Evolutionary conservation across 2,797 vertebrate species (phyloP), one percentile per base, ranked within the genome.

Genomic region (Lutjanus campechanus): DNA sequence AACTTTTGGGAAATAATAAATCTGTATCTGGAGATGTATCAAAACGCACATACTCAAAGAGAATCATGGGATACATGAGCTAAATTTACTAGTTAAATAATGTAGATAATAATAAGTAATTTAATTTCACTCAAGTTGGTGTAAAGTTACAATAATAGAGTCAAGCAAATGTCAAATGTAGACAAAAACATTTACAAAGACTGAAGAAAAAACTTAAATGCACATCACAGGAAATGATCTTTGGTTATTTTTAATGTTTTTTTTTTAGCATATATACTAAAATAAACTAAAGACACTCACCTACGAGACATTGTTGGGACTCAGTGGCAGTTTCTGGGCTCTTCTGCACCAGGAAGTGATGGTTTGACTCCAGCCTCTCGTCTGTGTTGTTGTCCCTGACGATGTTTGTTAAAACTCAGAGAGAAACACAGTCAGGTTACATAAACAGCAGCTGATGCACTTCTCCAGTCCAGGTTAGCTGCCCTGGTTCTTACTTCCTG

Each of bases 271-370:
- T 49, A 69, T 3, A 71, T 8, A 60, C n/a, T 19, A 3, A 6
- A 46, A 43, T n/a, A n/a, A n/a, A n/a, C n/a, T n/a, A 36, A 46
- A 56, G 10, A 59, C 41, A 84, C 91, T 93, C 71, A 94, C 94
- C 86, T 1, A 72, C 49, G 79, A 50, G 84, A 61, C 92, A 93
- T 94, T 4, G 41, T 60, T 1, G 16, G 11, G 54, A 11, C 54
- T 78, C 63, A 54, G n/a, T 36, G 12, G 43, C 19, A 43, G 7
- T 76, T 36, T 36, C 11, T 46, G 51, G 51, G 13, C 16, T 74
- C 6, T 16, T 66, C 69, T 69, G 17, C 20, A 73, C 15, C 56
- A 75, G 67, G 67, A 85, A 71, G 15, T 63, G 61, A 63, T 11
- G 40, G n/a, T 13, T 8, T 22, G 19, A 69, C 46, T 65, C 47